These are phyloP conservation scores for Nerophis lumbriciformis DNA, from an alignment of 2,113 vertebrate species.

Conservation along the genomic window DNA sequence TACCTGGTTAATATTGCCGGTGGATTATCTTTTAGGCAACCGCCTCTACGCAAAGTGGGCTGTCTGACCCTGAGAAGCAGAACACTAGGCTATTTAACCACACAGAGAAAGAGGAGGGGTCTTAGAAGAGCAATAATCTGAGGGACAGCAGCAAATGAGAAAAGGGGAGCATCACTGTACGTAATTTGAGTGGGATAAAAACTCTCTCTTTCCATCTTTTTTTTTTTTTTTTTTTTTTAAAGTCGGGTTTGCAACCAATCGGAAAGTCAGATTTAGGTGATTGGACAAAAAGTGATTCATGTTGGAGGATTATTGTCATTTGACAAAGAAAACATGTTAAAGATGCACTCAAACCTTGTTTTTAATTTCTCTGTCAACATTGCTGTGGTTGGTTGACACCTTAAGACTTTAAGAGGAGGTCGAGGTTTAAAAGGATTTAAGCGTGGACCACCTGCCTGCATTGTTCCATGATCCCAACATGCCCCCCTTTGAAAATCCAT, in stretches of 20 bases:
- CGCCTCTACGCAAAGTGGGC: conserved; percentile 24
- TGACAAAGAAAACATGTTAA: neutral
- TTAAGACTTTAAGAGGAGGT: conserved; percentile 27
- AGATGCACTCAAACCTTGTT: neutral
- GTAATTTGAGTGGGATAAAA: conserved; percentile 44
- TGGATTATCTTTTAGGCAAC: conserved; percentile 8
- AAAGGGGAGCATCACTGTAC: conserved; percentile 55
- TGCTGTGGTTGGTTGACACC: conserved; percentile 35
- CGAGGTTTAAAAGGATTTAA: conserved; percentile 58
- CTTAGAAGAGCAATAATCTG: conserved; percentile 47
- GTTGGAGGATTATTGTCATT: neutral
- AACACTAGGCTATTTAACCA: conserved; percentile 65
- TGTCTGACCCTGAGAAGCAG: conserved; percentile 28
- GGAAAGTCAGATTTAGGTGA: conserved; percentile 12
- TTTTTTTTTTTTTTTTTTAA: neutral
- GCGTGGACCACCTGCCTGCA: conserved; percentile 26
- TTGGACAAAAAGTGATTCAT: neutral
- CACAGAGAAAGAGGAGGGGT: conserved; percentile 41
- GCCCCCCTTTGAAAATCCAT: conserved; percentile 42
- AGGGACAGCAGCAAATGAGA: conserved; percentile 67
- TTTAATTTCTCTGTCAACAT: neutral
- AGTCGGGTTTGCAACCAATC: conserved; percentile 18
- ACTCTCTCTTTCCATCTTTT: neutral
- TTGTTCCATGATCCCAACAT: conserved; percentile 31
- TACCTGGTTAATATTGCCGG: conserved; percentile 9